phyloP scores from a whole-genome alignment of 1,140 invertebrate species.

The Sycophaga agraensis region DNA sequence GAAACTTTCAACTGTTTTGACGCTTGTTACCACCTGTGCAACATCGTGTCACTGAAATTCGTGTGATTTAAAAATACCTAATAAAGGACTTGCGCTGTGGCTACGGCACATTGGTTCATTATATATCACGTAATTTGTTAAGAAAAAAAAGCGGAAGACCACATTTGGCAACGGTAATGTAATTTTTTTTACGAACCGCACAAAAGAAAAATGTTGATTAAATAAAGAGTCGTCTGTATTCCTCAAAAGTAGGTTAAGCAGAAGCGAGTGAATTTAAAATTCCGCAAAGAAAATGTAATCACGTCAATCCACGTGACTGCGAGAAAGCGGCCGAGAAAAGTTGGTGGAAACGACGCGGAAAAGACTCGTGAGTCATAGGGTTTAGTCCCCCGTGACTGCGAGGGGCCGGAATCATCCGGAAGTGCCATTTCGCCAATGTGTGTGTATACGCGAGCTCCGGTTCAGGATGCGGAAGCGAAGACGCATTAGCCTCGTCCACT shows the following conservation, averaged over 20 bases:
- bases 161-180: too few species aligned
- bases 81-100: too few species aligned
- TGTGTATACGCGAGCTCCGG: background rate
- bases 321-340: background rate
- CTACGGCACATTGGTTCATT: too few species aligned
- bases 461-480: conserved; percentile 1
- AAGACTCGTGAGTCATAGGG: background rate
- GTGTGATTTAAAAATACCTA: too few species aligned
- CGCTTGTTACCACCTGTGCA: too few species aligned
- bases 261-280: background rate
- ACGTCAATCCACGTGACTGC: background rate
- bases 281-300: background rate
- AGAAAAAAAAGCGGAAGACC: too few species aligned
- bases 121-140: too few species aligned
- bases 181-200: too few species aligned
- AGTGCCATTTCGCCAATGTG: conserved; percentile 2
- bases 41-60: too few species aligned
- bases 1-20: too few species aligned
- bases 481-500: background rate
- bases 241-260: background rate
- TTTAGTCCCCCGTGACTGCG: background rate
- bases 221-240: too few species aligned
- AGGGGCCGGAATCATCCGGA: background rate
- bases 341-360: background rate
- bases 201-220: too few species aligned